phyloP scores from a whole-genome alignment of 2,797 vertebrate genomes.

The Falco concolor region DNA sequence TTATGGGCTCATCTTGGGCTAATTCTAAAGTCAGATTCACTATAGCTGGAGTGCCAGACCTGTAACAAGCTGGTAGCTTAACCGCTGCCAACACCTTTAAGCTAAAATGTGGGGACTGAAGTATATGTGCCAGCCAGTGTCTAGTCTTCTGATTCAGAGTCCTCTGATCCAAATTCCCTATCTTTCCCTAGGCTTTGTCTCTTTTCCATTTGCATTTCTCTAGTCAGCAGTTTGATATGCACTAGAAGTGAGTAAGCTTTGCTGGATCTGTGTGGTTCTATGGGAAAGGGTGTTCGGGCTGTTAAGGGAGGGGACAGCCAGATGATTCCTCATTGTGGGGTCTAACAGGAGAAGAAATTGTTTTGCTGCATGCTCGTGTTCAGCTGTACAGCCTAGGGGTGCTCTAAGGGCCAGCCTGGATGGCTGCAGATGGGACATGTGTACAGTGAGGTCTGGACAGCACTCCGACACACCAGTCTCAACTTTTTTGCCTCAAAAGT shows the following conservation, averaged over 20 bases:
- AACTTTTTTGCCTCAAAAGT: neutral
- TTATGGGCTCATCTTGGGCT: neutral
- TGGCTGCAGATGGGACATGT: neutral
- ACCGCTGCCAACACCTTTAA: neutral
- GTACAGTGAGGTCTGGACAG: neutral
- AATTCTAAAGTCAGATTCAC: neutral
- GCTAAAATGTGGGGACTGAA: neutral
- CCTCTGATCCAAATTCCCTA: neutral
- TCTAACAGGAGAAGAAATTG: neutral
- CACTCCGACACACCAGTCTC: neutral
- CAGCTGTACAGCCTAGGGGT: neutral
- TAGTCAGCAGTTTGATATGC: neutral
- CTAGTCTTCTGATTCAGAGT: neutral
- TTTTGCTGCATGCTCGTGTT: neutral
- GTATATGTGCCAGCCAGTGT: neutral
- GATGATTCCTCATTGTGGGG: neutral
- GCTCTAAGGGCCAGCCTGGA: neutral
- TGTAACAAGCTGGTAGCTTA: neutral
- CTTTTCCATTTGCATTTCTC: neutral
- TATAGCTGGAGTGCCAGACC: neutral
- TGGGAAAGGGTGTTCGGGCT: neutral
- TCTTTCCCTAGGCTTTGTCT: neutral
- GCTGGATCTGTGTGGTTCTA: neutral
- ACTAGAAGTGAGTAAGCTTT: neutral
- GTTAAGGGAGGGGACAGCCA: neutral